Conservation (phyloP, 2,113 vertebrate species). For the Eulemur rufifrons region DNA sequence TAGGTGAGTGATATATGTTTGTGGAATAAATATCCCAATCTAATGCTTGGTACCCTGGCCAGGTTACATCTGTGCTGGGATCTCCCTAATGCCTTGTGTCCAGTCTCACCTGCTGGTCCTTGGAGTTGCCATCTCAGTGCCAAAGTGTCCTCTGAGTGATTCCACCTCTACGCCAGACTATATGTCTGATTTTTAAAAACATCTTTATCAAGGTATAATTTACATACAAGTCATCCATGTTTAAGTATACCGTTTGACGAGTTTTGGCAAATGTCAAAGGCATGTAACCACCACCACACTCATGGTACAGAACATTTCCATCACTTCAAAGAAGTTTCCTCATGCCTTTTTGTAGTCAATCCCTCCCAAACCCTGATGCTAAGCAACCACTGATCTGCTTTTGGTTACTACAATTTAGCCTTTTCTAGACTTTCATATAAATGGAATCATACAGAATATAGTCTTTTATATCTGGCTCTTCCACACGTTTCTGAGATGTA, state of each 20-base stretch:
- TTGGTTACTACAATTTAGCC: not conserved
- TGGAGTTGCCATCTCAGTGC: not conserved
- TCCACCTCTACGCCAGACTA: not conserved
- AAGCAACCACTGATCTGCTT: not conserved
- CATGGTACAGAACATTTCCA: not conserved
- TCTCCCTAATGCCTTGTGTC: not conserved
- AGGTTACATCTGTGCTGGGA: not conserved
- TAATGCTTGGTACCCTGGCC: not conserved
- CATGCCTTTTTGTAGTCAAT: not conserved
- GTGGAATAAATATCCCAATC: not conserved
- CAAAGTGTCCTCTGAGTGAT: not conserved
- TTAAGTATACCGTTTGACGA: not conserved
- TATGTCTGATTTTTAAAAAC: not conserved
- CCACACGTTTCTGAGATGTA: not conserved
- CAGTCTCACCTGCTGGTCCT: not conserved
- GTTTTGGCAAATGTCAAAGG: not conserved
- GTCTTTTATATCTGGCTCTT: not conserved
- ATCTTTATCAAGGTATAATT: not conserved
- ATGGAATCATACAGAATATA: not conserved
- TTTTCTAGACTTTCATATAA: not conserved
- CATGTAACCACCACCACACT: not conserved
- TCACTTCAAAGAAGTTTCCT: not conserved
- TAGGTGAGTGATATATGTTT: not conserved
- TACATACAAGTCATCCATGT: not conserved
- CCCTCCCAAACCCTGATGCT: accelerated